Conservation (phyloP, 2,113 vertebrate genomes). For the Marmota monax region DNA sequence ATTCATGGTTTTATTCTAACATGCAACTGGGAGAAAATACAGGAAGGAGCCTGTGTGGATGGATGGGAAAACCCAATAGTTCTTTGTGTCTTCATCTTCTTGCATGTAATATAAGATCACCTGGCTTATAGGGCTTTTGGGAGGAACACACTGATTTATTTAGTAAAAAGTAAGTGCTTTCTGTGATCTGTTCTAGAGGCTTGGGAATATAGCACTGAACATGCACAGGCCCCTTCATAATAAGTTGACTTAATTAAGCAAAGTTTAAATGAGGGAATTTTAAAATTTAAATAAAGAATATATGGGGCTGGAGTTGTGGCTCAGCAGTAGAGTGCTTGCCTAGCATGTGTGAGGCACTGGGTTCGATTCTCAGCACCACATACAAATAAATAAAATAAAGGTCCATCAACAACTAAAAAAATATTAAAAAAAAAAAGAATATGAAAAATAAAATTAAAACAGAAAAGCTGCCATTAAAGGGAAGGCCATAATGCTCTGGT, state of each 20-base stretch:
- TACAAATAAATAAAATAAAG: too few relatives aligned
- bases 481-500: too few relatives aligned
- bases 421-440: too few relatives aligned
- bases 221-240: fast-evolving
- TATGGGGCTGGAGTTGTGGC: too few relatives aligned
- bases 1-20: neutral
- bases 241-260: neutral
- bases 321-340: too few relatives aligned
- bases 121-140: neutral
- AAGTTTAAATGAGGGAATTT: neutral
- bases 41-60: neutral
- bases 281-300: too few relatives aligned
- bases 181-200: neutral
- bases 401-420: too few relatives aligned
- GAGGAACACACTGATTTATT: neutral
- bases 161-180: neutral
- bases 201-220: neutral
- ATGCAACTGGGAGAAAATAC: neutral
- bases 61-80: neutral
- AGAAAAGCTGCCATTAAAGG: too few relatives aligned
- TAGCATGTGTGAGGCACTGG: too few relatives aligned
- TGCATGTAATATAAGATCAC: neutral
- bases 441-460: too few relatives aligned
- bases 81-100: neutral
- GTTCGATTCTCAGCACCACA: too few relatives aligned